Evolutionary conservation across 2,113 vertebrate genomes (phyloP).

Genomic region (Coptodon bakossiorum): DNA sequence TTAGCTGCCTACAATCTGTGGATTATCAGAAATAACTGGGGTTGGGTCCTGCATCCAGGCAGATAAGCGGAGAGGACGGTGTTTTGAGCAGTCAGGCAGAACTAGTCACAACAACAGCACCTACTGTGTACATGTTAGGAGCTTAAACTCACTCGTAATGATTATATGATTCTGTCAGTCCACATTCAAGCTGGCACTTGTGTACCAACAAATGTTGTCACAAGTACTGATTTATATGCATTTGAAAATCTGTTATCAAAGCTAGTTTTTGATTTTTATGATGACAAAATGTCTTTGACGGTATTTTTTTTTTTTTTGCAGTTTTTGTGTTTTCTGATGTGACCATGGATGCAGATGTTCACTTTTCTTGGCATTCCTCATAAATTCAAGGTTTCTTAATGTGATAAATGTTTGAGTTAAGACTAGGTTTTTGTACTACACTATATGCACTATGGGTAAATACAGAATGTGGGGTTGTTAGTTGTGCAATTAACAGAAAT

Average conservation of each 20-base stretch:
- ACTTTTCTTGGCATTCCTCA: neutral
- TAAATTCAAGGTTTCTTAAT: neutral
- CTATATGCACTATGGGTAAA: neutral
- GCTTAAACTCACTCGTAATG: constrained; percentile 15
- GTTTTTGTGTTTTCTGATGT: neutral
- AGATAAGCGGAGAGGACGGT: constrained; percentile 35
- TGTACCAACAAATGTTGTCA: neutral
- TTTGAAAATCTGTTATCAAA: neutral
- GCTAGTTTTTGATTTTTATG: neutral
- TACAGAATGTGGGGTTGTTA: neutral
- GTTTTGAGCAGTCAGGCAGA: constrained; percentile 7
- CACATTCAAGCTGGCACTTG: neutral
- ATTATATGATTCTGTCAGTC: constrained; percentile 16
- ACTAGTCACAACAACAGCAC: neutral
- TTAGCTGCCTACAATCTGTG: constrained; percentile 50
- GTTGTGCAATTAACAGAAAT: neutral
- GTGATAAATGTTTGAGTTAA: neutral
- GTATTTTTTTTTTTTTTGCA: neutral
- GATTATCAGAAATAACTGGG: constrained; percentile 52
- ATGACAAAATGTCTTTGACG: neutral
- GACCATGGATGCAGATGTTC: neutral
- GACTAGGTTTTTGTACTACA: neutral
- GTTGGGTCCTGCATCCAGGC: constrained; percentile 22
- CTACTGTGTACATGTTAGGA: neutral
- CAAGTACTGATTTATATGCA: neutral